These are phyloP conservation scores for Notarius lentiginosus DNA, from an alignment of 2,113 vertebrate genomes.

Conservation along the genomic window DNA sequence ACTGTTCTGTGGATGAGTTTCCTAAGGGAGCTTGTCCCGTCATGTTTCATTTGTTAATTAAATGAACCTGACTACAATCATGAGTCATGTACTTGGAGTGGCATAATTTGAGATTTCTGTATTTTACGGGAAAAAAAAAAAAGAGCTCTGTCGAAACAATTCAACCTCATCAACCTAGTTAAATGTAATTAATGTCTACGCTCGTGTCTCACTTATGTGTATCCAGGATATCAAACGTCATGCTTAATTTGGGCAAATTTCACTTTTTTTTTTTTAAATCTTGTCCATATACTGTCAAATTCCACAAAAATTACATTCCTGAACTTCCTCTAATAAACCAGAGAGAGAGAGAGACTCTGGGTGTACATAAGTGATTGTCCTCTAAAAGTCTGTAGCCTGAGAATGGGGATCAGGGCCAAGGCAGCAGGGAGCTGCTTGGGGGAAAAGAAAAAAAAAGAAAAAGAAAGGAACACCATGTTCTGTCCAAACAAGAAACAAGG, in stretches of 20 bases:
- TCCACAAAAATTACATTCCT: not conserved
- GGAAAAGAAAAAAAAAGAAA: not conserved
- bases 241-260: not conserved
- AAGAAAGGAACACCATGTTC: conserved; percentile 34
- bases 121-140: not conserved
- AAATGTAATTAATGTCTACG: not conserved
- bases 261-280: no score
- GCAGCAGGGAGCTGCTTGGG: conserved; percentile 12
- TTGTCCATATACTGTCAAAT: not conserved
- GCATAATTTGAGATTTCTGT: not conserved
- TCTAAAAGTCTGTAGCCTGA: conserved; percentile 18
- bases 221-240: not conserved
- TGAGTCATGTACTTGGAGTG: not conserved
- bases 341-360: conserved; percentile 21
- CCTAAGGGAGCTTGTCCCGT: not conserved
- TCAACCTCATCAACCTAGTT: not conserved
- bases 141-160: not conserved
- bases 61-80: not conserved
- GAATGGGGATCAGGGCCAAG: conserved; percentile 29
- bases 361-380: conserved; percentile 4
- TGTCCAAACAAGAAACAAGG: conserved; percentile 30
- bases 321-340: not conserved
- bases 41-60: not conserved
- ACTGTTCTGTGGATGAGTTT: not conserved
- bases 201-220: not conserved